Conservation (phyloP, 1,140 invertebrate genomes). For the Bombyx mandarina region DNA sequence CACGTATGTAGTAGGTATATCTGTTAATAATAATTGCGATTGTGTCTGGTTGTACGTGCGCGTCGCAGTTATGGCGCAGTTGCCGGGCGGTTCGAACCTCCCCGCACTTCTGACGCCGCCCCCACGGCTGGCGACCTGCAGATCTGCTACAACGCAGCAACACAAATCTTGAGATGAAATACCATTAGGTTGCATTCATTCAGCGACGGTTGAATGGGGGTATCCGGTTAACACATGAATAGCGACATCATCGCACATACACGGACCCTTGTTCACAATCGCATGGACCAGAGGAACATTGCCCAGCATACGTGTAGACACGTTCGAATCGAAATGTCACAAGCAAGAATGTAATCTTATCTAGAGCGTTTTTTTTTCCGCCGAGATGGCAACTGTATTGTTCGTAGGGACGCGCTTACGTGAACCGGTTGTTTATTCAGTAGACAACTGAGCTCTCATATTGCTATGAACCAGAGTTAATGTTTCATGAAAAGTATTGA, state of each 20-base stretch:
- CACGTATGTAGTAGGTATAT: conserved; percentile 13
- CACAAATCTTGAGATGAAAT: conserved; percentile 47
- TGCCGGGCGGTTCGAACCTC: conserved; percentile 26
- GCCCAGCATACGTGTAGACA: not conserved
- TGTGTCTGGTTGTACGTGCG: conserved; percentile 53
- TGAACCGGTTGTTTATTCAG: too few relatives aligned
- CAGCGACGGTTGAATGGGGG: conserved; percentile 44
- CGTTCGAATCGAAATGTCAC: conserved; percentile 8
- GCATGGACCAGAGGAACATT: too few relatives aligned
- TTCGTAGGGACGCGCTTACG: not conserved
- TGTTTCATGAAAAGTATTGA: too few relatives aligned
- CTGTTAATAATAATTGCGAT: conserved; percentile 61
- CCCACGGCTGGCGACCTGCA: conserved; percentile 15
- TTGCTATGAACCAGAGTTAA: too few relatives aligned
- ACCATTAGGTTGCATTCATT: conserved; percentile 36
- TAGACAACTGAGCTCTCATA: too few relatives aligned
- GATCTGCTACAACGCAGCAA: conserved; percentile 13
- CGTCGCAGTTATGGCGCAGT: conserved; percentile 50
- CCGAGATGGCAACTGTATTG: not conserved
- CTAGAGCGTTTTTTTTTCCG: not conserved
- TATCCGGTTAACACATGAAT: conserved; percentile 18
- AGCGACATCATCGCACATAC: not conserved
- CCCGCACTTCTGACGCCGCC: conserved; percentile 11
- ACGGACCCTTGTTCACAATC: too few relatives aligned
- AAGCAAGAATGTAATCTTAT: not conserved